Base-by-base conservation (phyloP, 2,113 vertebrate species). In the Coturnix japonica region DNA sequence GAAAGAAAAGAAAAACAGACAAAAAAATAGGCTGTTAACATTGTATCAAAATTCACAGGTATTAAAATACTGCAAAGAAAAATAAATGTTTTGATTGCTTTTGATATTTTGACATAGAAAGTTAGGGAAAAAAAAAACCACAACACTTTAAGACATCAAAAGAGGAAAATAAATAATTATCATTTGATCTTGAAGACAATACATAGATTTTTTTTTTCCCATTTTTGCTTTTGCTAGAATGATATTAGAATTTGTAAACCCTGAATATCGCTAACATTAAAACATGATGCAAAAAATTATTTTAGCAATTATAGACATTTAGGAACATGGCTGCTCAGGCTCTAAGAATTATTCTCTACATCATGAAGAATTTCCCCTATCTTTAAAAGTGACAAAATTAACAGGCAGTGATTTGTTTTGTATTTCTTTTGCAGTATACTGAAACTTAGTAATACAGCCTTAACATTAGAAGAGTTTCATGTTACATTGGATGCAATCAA, bases 1-100 rank as follows among this genome's bases (percentile, higher is more conserved):
- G 47, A 9, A 5, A 3, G 9, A 46, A 35, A 85, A 75, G 61
- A 35, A 9, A 1, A 0, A 0, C 7, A 49, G n/a, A n/a, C n/a
- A n/a, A n/a, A n/a, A n/a, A n/a, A n/a, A n/a, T n/a, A 37, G 37
- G 35, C 5, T 44, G 2, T 44, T 75, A 25, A 74, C 22, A 44
- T 26, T 31, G 9, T 12, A 51, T 5, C 7, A 47, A 28, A 1
- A 63, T 20, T 28, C 11, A 47, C 35, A 61, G 18, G 1, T 63
- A 65, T 61, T 22, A 70, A 43, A 82, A 71, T 1, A 25, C 6
- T 2, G 1, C 2, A 60, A 30, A 31, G 51, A 16, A 47, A 72
- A 26, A 77, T 49, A 78, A 57, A 16, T 53, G 28, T 49, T 49
- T 25, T 49, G 23, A 49, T 49, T 25, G 25, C 13, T 25, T 11